Base-by-base conservation (phyloP, 1,140 invertebrate species). In the Spodoptera frugiperda region DNA sequence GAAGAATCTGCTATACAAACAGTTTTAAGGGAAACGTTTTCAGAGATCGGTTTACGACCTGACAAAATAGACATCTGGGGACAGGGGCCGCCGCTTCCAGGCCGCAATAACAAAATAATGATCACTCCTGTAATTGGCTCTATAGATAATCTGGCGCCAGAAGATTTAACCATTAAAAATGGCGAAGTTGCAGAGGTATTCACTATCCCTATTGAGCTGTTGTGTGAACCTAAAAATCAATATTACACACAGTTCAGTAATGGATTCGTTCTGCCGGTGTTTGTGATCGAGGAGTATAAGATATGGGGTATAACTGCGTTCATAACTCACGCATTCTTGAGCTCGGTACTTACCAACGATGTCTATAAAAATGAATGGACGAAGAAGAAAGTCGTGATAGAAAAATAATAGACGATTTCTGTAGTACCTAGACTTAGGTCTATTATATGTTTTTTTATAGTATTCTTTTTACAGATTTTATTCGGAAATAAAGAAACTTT, bases 11-110 rank as follows among this genome's bases (percentile, higher is more conserved):
- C 96, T 3, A 91, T 96, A 51, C 94, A 96, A 71, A 98, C 98
- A 14, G 98, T 98, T 0, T 77, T 98, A 0, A 93, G 98, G 61
- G 98, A 99, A 95, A 97, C 97, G 0, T 95, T 97, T 88, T 98
- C 99, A 91, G 98, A 99, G 93, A 94, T 99, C 39, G 97, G 97
- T 1, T 95, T 99, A 30, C 82, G 94, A 3, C 89, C 93, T n/a
- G 85, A 95, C 10, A 94, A 93, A 17, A 94, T 99, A 8, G 95
- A 97, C 59, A 89, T 99, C 9, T 98, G 98, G 98, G 96, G 97
- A 8, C 91, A 94, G 55, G 87, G 84, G 1, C 83, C 81, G 0
- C 21, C 79, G 3, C 59, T 95, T 4, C 95, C 94, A 3, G 94
- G 95, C 46, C 91, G 93, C 8, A 90, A 95, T 63, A 92, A 95